A percentile compares a stretch with the other conserved stretches of the same genome.
Evolutionary conservation across 2,113 vertebrate genomes (phyloP).

Genomic region (Chaetura pelagica): DNA sequence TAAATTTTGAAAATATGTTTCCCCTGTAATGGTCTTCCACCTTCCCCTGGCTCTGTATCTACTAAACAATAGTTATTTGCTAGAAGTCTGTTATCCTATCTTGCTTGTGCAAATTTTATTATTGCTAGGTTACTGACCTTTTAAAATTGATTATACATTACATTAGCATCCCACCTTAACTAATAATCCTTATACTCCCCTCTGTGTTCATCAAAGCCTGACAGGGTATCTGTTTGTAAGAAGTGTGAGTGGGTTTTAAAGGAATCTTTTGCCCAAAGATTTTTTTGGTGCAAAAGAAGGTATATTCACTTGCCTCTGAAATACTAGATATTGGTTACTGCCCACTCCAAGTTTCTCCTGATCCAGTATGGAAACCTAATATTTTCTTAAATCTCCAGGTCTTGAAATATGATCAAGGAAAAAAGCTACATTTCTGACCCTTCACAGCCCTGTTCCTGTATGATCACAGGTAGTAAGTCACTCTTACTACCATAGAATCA

Average conservation of each 20-base stretch:
- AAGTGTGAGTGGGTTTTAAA: background rate
- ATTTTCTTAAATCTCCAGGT: background rate
- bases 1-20: background rate
- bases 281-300: background rate
- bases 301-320: background rate
- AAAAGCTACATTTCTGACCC: background rate
- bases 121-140: background rate
- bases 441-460: background rate
- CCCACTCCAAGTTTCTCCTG: background rate
- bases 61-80: background rate
- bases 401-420: background rate
- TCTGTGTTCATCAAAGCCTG: background rate
- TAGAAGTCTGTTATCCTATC: background rate
- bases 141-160: background rate
- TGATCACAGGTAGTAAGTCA: background rate
- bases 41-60: too few species aligned
- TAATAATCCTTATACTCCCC: background rate
- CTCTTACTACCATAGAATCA: background rate
- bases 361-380: background rate
- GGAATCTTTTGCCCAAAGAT: background rate
- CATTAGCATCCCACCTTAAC: background rate
- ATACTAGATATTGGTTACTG: background rate
- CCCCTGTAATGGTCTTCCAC: background rate
- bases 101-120: background rate
- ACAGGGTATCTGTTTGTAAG: background rate